Evolutionary conservation across 1,140 invertebrate species (phyloP).

Genomic region (Drosophila bipectinata): DNA sequence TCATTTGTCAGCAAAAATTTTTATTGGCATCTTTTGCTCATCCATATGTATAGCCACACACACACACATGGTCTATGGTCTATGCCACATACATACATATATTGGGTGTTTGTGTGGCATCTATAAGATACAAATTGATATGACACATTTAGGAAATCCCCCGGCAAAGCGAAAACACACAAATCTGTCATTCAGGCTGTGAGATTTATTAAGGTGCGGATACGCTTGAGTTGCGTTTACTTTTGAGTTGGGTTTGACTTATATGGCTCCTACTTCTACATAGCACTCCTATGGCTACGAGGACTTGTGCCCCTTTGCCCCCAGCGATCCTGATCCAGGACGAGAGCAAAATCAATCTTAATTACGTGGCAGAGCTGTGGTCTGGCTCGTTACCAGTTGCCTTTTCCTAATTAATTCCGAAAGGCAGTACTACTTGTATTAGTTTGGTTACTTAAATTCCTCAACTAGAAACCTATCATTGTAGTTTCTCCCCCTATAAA

Average conservation of each 20-base stretch:
- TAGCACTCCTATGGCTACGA: too few relatives aligned
- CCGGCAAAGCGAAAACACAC: slow-evolving; percentile 37
- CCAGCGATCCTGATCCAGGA: neutral
- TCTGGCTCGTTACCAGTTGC: too few relatives aligned
- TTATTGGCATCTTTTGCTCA: slow-evolving; percentile 62
- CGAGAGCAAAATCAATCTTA: too few relatives aligned
- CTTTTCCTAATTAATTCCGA: too few relatives aligned
- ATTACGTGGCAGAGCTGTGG: slow-evolving; percentile 7
- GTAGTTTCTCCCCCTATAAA: too few relatives aligned
- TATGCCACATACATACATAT: neutral
- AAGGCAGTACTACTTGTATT: too few relatives aligned
- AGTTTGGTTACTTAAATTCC: too few relatives aligned
- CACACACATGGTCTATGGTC: too few relatives aligned
- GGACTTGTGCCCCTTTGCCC: too few relatives aligned
- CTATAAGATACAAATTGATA: slow-evolving; percentile 71
- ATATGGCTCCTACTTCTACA: neutral
- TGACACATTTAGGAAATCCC: slow-evolving; percentile 64
- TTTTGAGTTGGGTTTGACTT: slow-evolving; percentile 45
- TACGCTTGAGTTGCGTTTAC: slow-evolving; percentile 18
- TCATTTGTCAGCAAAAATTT: slow-evolving; percentile 68
- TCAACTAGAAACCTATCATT: too few relatives aligned
- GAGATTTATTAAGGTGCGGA: slow-evolving; percentile 65
- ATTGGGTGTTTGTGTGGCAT: slow-evolving; percentile 10
- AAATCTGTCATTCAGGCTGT: slow-evolving; percentile 63
- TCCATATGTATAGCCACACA: slow-evolving; percentile 25